A percentile compares a stretch with the other conserved stretches of the same genome.
Evolutionary conservation across 2,113 vertebrate genomes (phyloP).

Genomic region (Amblyopsis rosae): DNA sequence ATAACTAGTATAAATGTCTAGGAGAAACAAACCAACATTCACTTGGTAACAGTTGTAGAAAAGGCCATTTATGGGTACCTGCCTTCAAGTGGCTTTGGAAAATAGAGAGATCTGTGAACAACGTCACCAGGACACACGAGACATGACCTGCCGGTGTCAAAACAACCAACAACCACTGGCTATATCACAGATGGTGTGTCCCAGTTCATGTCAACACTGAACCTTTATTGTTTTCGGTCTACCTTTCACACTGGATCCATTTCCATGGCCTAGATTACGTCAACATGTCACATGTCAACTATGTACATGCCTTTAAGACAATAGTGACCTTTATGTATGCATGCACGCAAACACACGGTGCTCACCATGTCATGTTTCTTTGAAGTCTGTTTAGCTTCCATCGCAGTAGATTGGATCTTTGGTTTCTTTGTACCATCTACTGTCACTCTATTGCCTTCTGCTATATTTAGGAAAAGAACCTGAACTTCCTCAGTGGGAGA

Average conservation of each 20-base stretch:
- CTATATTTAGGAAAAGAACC: background rate
- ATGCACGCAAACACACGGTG: background rate
- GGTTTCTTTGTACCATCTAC: background rate
- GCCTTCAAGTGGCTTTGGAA: no score
- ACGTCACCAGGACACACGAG: no score
- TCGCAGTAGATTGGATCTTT: background rate
- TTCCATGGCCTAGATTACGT: no score
- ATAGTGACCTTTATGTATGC: background rate
- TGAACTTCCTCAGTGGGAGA: conserved; percentile 8
- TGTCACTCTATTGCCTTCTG: background rate
- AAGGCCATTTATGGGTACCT: no score
- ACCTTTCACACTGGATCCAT: background rate
- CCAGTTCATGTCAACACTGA: background rate
- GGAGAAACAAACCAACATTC: no score
- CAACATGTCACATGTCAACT: background rate
- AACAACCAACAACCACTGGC: background rate
- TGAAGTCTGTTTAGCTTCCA: conserved; percentile 8
- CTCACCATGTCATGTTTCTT: conserved; percentile 32
- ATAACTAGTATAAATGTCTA: no score
- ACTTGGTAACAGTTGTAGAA: no score
- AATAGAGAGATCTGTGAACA: no score
- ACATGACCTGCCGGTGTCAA: no score
- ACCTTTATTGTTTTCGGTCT: background rate
- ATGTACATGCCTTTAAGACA: background rate
- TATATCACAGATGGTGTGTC: background rate